A percentile compares a stretch with the other conserved stretches of the same genome.
phyloP scores from a whole-genome alignment of 2,113 vertebrate species.

The Gasterosteus aculeatus region DNA sequence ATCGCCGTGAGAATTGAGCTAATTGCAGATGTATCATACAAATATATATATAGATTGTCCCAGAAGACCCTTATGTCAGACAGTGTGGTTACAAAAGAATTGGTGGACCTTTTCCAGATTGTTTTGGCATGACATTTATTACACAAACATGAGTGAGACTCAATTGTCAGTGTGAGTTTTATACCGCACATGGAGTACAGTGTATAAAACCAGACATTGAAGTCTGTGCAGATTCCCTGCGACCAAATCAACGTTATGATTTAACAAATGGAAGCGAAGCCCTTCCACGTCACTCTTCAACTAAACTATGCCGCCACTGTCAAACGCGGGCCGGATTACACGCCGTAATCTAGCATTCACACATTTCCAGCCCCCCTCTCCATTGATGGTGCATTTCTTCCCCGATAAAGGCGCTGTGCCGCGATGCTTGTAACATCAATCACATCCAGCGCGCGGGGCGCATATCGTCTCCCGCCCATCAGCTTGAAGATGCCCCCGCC shows the following conservation, averaged over 20 bases:
- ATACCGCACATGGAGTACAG: constrained; percentile 15
- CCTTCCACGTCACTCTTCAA: constrained; percentile 22
- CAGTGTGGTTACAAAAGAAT: background rate
- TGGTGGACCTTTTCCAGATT: background rate
- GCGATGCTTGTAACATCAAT: constrained; percentile 69
- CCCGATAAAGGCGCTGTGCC: constrained; percentile 58
- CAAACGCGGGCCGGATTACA: constrained; percentile 29
- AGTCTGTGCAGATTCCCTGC: constrained; percentile 21
- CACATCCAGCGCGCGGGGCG: constrained; percentile 60
- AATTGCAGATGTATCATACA: background rate
- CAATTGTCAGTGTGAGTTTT: constrained; percentile 2
- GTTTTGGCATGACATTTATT: background rate
- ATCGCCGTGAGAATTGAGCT: background rate
- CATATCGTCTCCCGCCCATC: constrained; percentile 52
- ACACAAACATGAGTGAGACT: background rate
- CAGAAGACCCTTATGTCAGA: background rate
- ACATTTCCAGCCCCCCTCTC: constrained; percentile 4
- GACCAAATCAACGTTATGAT: constrained; percentile 27
- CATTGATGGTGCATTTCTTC: constrained; percentile 60
- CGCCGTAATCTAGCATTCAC: constrained; percentile 50
- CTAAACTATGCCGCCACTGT: constrained; percentile 7
- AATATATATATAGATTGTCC: background rate
- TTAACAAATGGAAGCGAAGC: constrained; percentile 19
- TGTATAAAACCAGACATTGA: constrained; percentile 10
- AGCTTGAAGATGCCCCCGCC: constrained; percentile 60